These are phyloP conservation scores for Pteromalus puparum DNA, from an alignment of 1,140 invertebrate species.

Conservation along the genomic window DNA sequence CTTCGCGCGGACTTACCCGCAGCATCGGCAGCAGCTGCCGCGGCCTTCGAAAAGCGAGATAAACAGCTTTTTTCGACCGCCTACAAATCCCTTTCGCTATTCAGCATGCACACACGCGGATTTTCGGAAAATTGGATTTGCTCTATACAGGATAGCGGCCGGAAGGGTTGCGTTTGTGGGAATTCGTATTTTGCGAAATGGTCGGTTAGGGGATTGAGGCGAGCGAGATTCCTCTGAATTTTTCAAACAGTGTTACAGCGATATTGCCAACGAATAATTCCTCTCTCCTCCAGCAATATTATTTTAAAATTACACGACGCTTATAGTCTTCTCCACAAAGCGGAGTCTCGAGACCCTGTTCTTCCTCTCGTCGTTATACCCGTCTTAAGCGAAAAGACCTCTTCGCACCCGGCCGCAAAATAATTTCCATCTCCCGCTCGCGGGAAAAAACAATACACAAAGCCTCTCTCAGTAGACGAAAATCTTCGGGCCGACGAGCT, in stretches of 20 bases:
- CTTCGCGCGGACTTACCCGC: neutral
- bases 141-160: neutral
- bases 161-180: neutral
- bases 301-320: neutral
- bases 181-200: neutral
- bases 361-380: neutral
- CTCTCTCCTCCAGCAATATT: neutral
- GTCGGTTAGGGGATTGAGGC: neutral
- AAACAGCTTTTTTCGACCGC: neutral
- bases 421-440: neutral
- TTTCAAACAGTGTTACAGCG: neutral
- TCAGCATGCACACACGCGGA: neutral
- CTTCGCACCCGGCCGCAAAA: neutral
- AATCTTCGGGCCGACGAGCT: neutral
- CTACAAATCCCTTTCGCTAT: neutral
- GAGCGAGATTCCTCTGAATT: neutral
- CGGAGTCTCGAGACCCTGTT: neutral
- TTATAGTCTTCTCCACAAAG: neutral
- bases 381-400: neutral
- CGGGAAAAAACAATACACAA: neutral
- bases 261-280: neutral
- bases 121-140: conserved; percentile 26
- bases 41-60: neutral
- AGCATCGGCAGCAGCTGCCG: neutral
- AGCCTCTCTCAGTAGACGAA: neutral